These are phyloP conservation scores for Sorex fumeus DNA, from an alignment of 2,113 vertebrate genomes.

Conservation along the genomic window DNA sequence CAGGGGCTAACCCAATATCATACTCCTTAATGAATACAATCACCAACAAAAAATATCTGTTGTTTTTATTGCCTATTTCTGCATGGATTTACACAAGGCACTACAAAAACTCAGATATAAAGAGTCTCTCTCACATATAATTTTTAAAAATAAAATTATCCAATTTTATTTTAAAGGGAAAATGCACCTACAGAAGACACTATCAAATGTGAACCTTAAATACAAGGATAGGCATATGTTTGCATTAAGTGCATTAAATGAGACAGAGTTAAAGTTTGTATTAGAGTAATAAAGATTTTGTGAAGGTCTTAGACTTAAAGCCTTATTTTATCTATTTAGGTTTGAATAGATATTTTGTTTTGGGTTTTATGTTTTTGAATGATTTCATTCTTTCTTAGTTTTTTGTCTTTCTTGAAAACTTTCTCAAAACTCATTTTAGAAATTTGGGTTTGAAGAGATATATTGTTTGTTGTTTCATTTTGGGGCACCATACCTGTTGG, in stretches of 20 bases:
- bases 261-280: not conserved
- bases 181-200: not conserved
- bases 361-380: no score
- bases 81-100: not conserved
- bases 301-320: constrained; percentile 20
- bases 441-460: not conserved
- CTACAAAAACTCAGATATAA: constrained; percentile 1
- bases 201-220: not conserved
- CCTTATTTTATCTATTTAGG: not conserved
- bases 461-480: no score
- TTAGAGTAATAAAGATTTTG: not conserved
- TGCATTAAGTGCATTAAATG: not conserved
- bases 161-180: constrained; percentile 7
- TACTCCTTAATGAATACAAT: not conserved
- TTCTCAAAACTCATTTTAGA: constrained; percentile 9
- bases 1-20: not conserved
- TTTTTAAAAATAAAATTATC: not conserved
- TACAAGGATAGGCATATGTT: not conserved
- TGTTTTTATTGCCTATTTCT: not conserved
- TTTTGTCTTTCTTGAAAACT: not conserved
- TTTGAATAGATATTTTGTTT: not conserved
- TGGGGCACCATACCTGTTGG: no score
- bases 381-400: no score
- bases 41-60: not conserved
- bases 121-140: not conserved